phyloP scores from a whole-genome alignment of 2,113 vertebrate species.

The Ciconia stormi region DNA sequence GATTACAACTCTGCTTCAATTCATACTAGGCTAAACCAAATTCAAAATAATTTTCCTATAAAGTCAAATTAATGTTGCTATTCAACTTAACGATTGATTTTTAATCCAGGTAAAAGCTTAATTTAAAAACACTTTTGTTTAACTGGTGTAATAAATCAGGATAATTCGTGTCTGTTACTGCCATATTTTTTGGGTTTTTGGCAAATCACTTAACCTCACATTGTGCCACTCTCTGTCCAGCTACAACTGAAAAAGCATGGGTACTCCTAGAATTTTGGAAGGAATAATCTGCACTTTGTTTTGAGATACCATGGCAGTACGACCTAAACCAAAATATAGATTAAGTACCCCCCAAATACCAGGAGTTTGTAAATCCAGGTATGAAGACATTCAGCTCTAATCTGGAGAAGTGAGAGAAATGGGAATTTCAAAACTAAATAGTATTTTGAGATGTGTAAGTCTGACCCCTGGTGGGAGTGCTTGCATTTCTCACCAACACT shows the following conservation, averaged over 20 bases:
- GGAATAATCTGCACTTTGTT: not conserved
- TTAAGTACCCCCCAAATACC: not conserved
- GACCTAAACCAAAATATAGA: not conserved
- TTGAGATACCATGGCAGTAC: not conserved
- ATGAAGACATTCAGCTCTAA: not conserved
- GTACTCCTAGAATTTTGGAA: not conserved
- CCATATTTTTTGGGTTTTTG: not conserved
- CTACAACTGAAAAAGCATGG: not conserved
- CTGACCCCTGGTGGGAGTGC: not conserved
- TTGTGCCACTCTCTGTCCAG: not conserved
- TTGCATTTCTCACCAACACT: not conserved
- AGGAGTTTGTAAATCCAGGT: not conserved
- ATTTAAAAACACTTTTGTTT: not conserved
- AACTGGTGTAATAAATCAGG: not conserved
- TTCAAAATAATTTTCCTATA: not conserved
- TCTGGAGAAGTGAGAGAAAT: accelerated
- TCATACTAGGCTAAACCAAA: not conserved
- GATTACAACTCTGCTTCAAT: not conserved
- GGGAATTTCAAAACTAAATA: accelerated
- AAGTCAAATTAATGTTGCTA: not conserved
- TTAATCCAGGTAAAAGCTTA: not conserved
- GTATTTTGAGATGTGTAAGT: accelerated
- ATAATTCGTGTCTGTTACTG: not conserved
- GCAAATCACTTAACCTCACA: not conserved
- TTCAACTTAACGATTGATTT: not conserved